Conservation (phyloP, 2,888 invertebrate genomes). For the Poecilobothrus nobilitatus region DNA sequence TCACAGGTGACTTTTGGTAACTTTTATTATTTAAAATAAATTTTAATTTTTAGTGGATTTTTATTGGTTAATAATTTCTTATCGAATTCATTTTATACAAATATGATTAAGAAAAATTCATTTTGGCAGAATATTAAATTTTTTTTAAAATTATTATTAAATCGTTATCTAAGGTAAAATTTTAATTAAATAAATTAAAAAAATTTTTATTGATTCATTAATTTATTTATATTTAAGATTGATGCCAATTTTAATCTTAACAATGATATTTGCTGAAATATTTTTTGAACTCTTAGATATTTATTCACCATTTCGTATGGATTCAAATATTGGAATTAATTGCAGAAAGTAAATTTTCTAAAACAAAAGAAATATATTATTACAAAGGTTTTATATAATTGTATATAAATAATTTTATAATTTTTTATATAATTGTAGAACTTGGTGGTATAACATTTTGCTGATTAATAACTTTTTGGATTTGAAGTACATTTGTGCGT, state of each 20-base stretch:
- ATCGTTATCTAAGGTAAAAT: conserved; percentile 33
- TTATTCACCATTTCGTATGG: conserved; percentile 33
- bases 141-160: conserved; percentile 28
- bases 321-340: conserved; percentile 30
- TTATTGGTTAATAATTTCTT: conserved; percentile 32
- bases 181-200: neutral
- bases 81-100: conserved; percentile 25
- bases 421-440: conserved; percentile 24
- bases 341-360: conserved; percentile 34
- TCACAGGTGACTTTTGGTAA: too few species aligned
- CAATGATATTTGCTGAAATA: conserved; percentile 31
- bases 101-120: conserved; percentile 25
- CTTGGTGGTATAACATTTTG: conserved; percentile 33
- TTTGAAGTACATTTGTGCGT: conserved; percentile 30
- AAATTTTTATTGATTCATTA: conserved; percentile 12
- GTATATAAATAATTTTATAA: neutral
- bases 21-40: too few species aligned
- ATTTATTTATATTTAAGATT: conserved; percentile 26
- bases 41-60: conserved; percentile 27
- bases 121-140: conserved; percentile 26
- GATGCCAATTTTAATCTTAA: conserved; percentile 32
- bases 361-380: conserved; percentile 5
- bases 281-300: conserved; percentile 30
- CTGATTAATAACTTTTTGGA: conserved; percentile 32
- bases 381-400: neutral